Conservation (phyloP, 1,140 invertebrate genomes). For the Heliconius himera region DNA sequence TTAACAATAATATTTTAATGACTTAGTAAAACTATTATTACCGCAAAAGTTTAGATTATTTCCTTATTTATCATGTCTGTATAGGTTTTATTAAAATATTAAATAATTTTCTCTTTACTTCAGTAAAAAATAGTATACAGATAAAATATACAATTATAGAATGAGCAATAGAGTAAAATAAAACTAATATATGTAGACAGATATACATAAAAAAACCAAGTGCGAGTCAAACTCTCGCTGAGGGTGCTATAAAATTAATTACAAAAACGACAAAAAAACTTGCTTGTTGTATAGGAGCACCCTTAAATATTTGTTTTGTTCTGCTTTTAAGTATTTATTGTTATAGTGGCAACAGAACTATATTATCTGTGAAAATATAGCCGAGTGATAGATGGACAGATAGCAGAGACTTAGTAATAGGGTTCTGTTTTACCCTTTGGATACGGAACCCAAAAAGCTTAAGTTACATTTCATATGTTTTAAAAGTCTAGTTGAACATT, state of each 20-base stretch:
- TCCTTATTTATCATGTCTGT: conserved; percentile 8
- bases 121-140: not conserved
- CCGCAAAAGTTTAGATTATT: not conserved
- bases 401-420: no score
- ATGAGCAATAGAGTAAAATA: conserved; percentile 10
- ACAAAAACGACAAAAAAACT: no score
- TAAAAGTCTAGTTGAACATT: not conserved
- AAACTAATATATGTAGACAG: not conserved
- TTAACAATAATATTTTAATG: conserved; percentile 20
- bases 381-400: no score
- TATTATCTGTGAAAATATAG: no score
- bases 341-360: no score
- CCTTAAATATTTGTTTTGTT: no score
- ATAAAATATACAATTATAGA: conserved; percentile 14
- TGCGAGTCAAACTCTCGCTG: no score
- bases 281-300: no score
- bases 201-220: not conserved
- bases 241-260: no score
- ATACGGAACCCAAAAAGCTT: not conserved
- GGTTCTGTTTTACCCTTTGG: no score
- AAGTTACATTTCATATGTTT: not conserved
- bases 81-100: conserved; percentile 11
- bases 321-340: no score
- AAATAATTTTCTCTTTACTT: conserved; percentile 3
- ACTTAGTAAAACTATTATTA: conserved; percentile 20